Base-by-base conservation (phyloP, 2,888 invertebrate species). In the Dolichomitus sp. region DNA sequence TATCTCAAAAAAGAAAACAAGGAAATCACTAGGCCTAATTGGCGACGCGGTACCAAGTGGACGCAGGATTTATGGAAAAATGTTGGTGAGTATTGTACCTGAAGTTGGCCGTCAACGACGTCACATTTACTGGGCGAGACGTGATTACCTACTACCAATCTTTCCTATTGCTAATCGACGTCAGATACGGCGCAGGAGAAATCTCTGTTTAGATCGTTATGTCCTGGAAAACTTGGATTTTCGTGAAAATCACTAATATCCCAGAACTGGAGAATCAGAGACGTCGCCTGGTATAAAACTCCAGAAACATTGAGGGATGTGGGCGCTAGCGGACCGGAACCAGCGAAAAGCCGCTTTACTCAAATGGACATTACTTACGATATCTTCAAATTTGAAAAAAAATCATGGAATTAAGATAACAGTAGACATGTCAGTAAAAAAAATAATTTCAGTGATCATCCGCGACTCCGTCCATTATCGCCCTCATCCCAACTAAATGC, bases 21-120 rank as follows among this genome's bases (percentile, higher is more conserved):
- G 80, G 84, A 90, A 87, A 89, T 91, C 84, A 91, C 93, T 93
- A 93, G 93, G 93, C 93, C 93, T 93, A 93, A 45, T 84, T 88
- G 91, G 91, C 91, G 91, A 91, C 90, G 89, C 92, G 91, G 91
- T 85, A 85, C 86, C 61, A 57, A 42, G 45, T 57, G 68, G 72
- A 75, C n/a, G 2, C 4, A 57, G 83, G 80, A 77, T 54, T 23
- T 6, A 17, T 19, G 61, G 11, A 17, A n/a, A 23, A 50, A 48
- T 27, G 19, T 61, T 33, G 45, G 68, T 50, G 40, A 50, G 50
- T 42, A 4, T 73, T 11, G 7, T 45, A 6, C 11, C 54, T 23
- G 37, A 54, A 70, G 42, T 50, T 65, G 48, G 23, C 52, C 12
- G 23, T 69, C 27, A 48, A 27, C 19, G 30, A 19, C 30, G 75